Conservation (phyloP, 2,797 vertebrate genomes). For the Triplophysa bombifrons region DNA sequence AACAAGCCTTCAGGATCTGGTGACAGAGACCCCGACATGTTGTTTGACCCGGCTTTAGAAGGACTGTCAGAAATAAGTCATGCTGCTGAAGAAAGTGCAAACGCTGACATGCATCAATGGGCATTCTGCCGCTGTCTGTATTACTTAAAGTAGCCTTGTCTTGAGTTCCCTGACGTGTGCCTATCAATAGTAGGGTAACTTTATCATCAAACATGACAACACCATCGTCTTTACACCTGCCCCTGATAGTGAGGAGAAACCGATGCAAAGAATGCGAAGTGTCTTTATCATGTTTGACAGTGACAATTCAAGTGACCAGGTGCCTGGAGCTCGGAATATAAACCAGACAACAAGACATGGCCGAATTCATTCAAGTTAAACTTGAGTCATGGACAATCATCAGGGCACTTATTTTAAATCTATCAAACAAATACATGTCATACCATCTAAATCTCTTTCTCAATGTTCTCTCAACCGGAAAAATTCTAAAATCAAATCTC, state of each 20-base stretch:
- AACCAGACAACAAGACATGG: neutral
- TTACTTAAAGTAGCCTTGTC: neutral
- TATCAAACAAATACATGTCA: neutral
- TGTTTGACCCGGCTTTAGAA: slow-evolving; percentile 4
- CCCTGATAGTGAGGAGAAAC: neutral
- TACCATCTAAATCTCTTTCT: neutral
- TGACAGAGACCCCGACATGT: slow-evolving; percentile 68
- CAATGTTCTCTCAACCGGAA: no score
- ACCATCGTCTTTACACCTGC: neutral
- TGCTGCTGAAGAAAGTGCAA: neutral
- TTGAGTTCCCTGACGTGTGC: neutral
- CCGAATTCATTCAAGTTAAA: neutral
- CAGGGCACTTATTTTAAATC: neutral
- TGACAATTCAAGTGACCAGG: neutral
- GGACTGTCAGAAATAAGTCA: neutral
- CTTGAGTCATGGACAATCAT: neutral
- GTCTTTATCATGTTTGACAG: neutral
- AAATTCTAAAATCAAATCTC: no score
- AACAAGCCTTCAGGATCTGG: slow-evolving; percentile 53
- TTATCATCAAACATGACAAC: slow-evolving; percentile 7
- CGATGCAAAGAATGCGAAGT: neutral
- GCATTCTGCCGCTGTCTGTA: neutral
- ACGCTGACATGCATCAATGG: neutral
- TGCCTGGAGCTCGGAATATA: neutral
- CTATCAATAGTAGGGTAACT: neutral